Percentiles rank a stretch among this genome's conserved stretches.
phyloP scores from a whole-genome alignment of 37 sponge, comb jelly and placozoan species.

The Agelas oroides region DNA sequence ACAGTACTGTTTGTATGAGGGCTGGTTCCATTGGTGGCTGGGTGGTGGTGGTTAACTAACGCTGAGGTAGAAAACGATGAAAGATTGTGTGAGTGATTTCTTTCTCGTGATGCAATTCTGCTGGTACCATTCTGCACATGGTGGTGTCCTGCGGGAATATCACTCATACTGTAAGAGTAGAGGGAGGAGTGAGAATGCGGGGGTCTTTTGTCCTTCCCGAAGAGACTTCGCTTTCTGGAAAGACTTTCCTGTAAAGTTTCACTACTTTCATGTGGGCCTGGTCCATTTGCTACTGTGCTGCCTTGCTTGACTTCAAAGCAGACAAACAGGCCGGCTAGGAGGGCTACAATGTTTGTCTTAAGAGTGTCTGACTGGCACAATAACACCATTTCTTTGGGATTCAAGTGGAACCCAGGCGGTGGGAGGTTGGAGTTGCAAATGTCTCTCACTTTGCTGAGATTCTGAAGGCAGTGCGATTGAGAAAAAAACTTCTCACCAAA shows the following conservation, averaged over 20 bases:
- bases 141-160: neutral
- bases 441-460: slow-evolving; percentile 1
- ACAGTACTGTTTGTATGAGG: neutral
- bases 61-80: neutral
- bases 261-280: no score
- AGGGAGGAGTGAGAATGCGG: no score
- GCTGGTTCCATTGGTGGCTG: neutral
- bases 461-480: slow-evolving; percentile 1
- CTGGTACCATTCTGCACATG: neutral
- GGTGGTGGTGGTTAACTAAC: neutral
- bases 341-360: slow-evolving; percentile 41
- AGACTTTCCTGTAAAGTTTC: no score
- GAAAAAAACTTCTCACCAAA: slow-evolving; percentile 13
- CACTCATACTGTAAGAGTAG: no score
- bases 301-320: slow-evolving; percentile 13
- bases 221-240: no score
- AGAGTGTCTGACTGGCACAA: neutral
- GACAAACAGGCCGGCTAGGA: slow-evolving; percentile 47
- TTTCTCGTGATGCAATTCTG: no score
- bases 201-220: no score
- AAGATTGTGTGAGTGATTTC: neutral
- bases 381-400: slow-evolving; percentile 16
- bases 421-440: slow-evolving; percentile 23
- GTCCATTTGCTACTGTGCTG: neutral
- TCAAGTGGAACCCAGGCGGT: slow-evolving; percentile 48